Conservation (phyloP, 2,888 invertebrate genomes). For the Helleia helle region DNA sequence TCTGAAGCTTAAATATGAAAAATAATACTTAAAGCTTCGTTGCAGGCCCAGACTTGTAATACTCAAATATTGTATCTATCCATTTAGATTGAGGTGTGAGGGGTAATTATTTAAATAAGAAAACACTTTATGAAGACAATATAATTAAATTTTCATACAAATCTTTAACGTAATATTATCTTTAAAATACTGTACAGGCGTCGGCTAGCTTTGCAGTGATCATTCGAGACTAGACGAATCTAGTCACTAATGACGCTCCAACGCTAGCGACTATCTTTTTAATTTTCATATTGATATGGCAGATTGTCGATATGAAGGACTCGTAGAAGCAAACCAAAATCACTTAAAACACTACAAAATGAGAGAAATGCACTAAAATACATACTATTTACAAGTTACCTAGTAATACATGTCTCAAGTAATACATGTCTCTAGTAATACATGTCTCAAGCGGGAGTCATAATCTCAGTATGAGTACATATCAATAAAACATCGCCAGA, state of each 20-base stretch:
- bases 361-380: constrained; percentile 61
- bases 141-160: constrained; percentile 85
- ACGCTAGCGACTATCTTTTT: constrained; percentile 52
- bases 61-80: too few relatives aligned
- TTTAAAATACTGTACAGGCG: constrained; percentile 86
- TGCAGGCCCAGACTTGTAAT: too few relatives aligned
- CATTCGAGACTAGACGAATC: constrained; percentile 34
- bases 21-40: too few relatives aligned
- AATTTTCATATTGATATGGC: constrained; percentile 78
- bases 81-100: too few relatives aligned
- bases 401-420: neutral
- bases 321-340: constrained; percentile 47
- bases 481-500: constrained; percentile 59
- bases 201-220: constrained; percentile 50
- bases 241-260: constrained; percentile 49
- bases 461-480: constrained; percentile 69
- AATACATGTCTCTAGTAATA: constrained; percentile 1
- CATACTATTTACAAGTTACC: constrained; percentile 51
- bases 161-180: constrained; percentile 84
- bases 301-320: constrained; percentile 79
- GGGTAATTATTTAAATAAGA: constrained; percentile 25
- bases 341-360: constrained; percentile 46
- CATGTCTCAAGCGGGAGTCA: too few relatives aligned
- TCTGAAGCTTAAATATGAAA: too few relatives aligned
- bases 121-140: constrained; percentile 70